A percentile compares a stretch with the other conserved stretches of the same genome.
These are phyloP conservation scores for Chrysina gloriosa DNA, from an alignment of 2,888 invertebrate species.

Conservation along the genomic window DNA sequence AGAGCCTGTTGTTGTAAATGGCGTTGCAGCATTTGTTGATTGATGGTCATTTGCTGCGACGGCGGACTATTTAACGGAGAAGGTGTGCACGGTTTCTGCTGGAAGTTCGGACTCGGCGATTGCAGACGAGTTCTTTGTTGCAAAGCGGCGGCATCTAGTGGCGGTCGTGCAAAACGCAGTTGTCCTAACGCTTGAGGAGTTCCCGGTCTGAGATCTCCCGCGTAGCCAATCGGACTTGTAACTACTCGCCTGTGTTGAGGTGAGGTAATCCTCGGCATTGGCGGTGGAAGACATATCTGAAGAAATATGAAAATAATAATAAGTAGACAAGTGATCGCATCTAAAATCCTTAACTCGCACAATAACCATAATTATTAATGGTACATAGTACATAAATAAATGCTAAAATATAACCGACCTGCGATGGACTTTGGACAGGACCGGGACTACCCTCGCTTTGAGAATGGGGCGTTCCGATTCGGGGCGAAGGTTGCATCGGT, in stretches of 20 bases:
- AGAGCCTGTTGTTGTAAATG: constrained; percentile 67
- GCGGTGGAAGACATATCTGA: constrained; percentile 62
- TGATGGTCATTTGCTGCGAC: constrained; percentile 57
- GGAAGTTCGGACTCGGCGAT: constrained; percentile 58
- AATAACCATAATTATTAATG: too few species aligned
- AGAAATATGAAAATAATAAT: neutral
- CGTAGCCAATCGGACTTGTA: constrained; percentile 65
- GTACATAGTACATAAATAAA: constrained; percentile 8
- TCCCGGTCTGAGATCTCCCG: constrained; percentile 65
- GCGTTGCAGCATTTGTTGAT: constrained; percentile 57
- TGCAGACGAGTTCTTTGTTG: constrained; percentile 59
- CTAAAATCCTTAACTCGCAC: too few species aligned
- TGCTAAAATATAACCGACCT: constrained; percentile 45
- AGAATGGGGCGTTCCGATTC: constrained; percentile 73
- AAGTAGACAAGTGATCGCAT: too few species aligned
- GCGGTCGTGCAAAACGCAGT: constrained; percentile 57
- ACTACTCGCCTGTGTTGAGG: constrained; percentile 71
- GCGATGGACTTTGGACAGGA: constrained; percentile 66
- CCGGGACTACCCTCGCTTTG: constrained; percentile 72
- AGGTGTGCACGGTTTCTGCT: constrained; percentile 61
- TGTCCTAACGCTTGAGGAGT: constrained; percentile 43
- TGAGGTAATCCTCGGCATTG: constrained; percentile 69
- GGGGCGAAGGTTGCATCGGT: constrained; percentile 71
- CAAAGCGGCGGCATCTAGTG: constrained; percentile 53
- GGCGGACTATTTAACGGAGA: constrained; percentile 63